Base-by-base conservation (phyloP, 2,113 vertebrate species). In the Scomber colias region DNA sequence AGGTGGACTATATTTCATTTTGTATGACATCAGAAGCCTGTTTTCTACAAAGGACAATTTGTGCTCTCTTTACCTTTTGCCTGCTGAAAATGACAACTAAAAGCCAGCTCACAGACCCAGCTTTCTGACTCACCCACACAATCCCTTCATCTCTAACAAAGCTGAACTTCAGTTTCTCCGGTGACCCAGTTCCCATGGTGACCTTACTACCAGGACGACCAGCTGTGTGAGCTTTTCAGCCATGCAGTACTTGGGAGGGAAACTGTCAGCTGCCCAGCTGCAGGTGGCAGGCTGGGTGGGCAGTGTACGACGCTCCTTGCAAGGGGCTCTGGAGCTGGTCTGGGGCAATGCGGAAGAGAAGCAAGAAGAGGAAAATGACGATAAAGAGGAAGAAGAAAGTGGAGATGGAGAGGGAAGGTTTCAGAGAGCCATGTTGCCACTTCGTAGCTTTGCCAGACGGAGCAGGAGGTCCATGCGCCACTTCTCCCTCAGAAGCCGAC, bases 171-270 rank as follows among this genome's bases (percentile, higher is more conserved):
- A 62, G 35, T 75, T 77, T 84, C 17, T 75, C 16, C 21, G 35
- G 30, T 79, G 76, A 77, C 40, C 50, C 51, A 8, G 71, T 87
- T 87, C 60, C 81, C 83, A 87, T 86, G 84, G 87, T 90, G 85
- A 79, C 57, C 64, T 44, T 17, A 8, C 51, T 19, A 48, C 45
- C 48, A 40, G 74, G 55, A 55, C 30, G 4, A 40, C 35, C 77
- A 50, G 68, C 55, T 64, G 40, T 44, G 61, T 82, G 81, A 85
- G 67, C 50, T 53, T 68, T 53, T 78, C 61, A 82, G 80, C 66
- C 73, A 98, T 98, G 97, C 97, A 98, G 92, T 97, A 96, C 93
- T 94, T 98, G 44, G 97, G 96, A 51, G 96, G 97, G 83, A 98
- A 97, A 62, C 94, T 98, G 86, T 94, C 95, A 0, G 95, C 96